These are phyloP conservation scores for Halesus radiatus DNA, from an alignment of 1,140 invertebrate species.

Conservation along the genomic window DNA sequence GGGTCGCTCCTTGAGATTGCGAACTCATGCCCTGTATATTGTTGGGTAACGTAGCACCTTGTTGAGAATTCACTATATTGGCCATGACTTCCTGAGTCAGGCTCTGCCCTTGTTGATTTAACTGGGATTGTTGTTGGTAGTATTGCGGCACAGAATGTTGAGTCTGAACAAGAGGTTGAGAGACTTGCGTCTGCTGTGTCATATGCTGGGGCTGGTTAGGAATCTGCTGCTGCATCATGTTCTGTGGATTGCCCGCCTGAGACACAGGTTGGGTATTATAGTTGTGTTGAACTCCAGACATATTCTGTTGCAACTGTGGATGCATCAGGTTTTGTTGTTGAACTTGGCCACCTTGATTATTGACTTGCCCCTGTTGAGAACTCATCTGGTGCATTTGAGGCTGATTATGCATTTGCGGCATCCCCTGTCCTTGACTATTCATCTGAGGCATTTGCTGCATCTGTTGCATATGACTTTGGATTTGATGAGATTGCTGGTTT, in stretches of 20 bases:
- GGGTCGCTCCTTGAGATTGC: conserved; percentile 71
- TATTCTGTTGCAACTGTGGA: conserved; percentile 67
- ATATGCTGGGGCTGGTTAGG: conserved; percentile 66
- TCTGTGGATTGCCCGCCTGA: conserved; percentile 65
- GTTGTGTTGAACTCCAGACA: conserved; percentile 65
- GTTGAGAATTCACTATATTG: conserved; percentile 69
- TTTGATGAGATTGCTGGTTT: conserved; percentile 59
- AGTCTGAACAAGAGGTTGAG: conserved; percentile 66
- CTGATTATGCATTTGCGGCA: conserved; percentile 63
- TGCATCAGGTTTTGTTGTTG: conserved; percentile 65
- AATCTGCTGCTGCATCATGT: conserved; percentile 66
- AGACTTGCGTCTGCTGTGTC: conserved; percentile 65
- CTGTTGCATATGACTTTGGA: conserved; percentile 69
- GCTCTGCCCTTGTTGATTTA: conserved; percentile 69
- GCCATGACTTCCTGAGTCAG: conserved; percentile 69
- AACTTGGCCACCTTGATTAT: conserved; percentile 65
- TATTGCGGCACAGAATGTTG: conserved; percentile 68
- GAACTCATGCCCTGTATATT: conserved; percentile 67
- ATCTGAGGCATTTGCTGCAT: conserved; percentile 68
- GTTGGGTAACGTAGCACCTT: conserved; percentile 66
- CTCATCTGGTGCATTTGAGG: conserved; percentile 51
- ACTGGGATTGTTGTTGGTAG: conserved; percentile 67
- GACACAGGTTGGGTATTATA: conserved; percentile 65
- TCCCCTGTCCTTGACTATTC: conserved; percentile 65
- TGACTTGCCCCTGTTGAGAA: conserved; percentile 63